These are phyloP conservation scores for Morpho deidamia DNA, from an alignment of 2,888 invertebrate genomes.

Conservation along the genomic window DNA sequence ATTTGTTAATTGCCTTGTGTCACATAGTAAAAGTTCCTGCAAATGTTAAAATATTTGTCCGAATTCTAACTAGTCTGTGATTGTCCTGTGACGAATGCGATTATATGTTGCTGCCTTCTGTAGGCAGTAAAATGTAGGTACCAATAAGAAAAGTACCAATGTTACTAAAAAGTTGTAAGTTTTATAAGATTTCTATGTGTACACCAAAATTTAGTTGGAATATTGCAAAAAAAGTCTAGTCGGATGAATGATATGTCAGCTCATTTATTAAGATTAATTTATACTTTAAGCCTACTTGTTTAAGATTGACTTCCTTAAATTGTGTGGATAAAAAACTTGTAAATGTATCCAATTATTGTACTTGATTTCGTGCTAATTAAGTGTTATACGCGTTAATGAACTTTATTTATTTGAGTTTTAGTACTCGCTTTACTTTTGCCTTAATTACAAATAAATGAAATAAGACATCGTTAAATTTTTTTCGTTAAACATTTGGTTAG, in stretches of 20 bases:
- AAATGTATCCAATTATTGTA: constrained; percentile 8
- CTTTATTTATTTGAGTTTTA: neutral
- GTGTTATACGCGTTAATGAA: neutral
- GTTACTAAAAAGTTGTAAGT: no score
- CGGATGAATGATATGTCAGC: neutral
- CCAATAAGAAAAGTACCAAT: no score
- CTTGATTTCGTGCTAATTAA: constrained; percentile 7
- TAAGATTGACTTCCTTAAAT: constrained; percentile 7
- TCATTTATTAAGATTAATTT: constrained; percentile 10
- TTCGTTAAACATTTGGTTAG: no score
- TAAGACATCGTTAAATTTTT: neutral
- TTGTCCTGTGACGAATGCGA: no score
- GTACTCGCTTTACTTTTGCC: neutral
- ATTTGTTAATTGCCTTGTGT: constrained; percentile 66
- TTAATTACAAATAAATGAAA: neutral
- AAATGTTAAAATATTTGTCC: no score
- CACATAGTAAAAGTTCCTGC: constrained; percentile 46
- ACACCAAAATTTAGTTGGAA: no score
- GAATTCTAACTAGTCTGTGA: no score
- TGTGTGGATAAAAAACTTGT: constrained; percentile 8
- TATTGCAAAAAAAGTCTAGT: neutral
- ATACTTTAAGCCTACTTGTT: constrained; percentile 6
- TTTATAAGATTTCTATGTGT: no score
- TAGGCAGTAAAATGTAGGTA: no score
- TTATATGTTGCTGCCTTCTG: no score